phyloP scores from a whole-genome alignment of 2,888 invertebrate genomes.

The Epicampocera succincta region DNA sequence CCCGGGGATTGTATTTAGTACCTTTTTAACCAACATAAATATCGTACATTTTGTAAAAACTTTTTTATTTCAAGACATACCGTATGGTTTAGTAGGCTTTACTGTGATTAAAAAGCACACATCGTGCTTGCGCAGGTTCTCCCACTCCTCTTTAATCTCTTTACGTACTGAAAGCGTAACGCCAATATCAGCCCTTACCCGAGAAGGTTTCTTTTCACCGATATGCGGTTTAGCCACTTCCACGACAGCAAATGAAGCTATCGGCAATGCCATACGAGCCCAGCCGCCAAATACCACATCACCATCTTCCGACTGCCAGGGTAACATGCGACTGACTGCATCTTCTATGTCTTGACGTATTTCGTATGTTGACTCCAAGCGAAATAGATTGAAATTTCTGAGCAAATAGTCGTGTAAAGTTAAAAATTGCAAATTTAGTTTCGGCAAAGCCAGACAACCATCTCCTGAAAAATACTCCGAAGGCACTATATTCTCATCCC shows the following conservation, averaged over 20 bases:
- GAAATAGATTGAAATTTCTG: slow-evolving; percentile 98
- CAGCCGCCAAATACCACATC: slow-evolving; percentile 97
- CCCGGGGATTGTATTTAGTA: slow-evolving; percentile 90
- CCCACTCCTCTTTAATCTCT: slow-evolving; percentile 98
- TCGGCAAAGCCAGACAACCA: slow-evolving; percentile 96
- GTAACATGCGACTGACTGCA: slow-evolving; percentile 95
- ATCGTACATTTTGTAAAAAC: too few relatives aligned
- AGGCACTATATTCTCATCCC: slow-evolving; percentile 99
- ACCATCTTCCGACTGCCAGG: slow-evolving; percentile 95
- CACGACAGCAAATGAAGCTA: slow-evolving; percentile 95
- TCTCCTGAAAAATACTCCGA: slow-evolving; percentile 98
- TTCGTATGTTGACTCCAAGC: slow-evolving; percentile 97
- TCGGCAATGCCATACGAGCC: slow-evolving; percentile 99
- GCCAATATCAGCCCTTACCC: slow-evolving; percentile 96
- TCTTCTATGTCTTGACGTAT: slow-evolving; percentile 99
- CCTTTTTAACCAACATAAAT: slow-evolving; percentile 80
- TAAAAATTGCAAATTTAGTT: slow-evolving; percentile 98
- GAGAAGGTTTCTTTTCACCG: slow-evolving; percentile 96
- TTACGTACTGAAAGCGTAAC: slow-evolving; percentile 94
- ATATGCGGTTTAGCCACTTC: slow-evolving; percentile 96
- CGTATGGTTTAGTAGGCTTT: slow-evolving; percentile 91
- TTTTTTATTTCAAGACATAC: slow-evolving; percentile 80
- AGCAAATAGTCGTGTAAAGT: slow-evolving; percentile 98
- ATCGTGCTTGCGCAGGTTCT: slow-evolving; percentile 97
- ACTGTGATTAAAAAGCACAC: slow-evolving; percentile 98